Conservation (phyloP, 2,797 vertebrate genomes). For the Lemur catta region DNA sequence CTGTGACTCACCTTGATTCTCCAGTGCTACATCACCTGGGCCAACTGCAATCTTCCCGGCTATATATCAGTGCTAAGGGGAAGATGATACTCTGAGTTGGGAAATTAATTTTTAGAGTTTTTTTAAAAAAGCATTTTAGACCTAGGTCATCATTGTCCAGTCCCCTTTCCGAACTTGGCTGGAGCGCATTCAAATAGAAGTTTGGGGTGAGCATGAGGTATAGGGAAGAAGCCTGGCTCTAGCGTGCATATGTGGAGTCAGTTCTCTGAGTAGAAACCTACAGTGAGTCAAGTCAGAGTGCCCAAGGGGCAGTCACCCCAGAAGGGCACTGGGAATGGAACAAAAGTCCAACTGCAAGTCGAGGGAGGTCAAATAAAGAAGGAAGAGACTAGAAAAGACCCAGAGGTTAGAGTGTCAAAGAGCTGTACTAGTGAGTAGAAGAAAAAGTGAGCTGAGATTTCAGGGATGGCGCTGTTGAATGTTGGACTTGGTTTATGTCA, state of each 20-base stretch:
- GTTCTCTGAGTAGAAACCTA: background rate
- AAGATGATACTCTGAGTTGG: background rate
- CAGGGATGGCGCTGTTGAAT: background rate
- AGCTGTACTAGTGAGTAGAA: background rate
- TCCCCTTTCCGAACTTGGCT: background rate
- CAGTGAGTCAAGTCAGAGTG: background rate
- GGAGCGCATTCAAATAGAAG: background rate
- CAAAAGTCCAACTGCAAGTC: background rate
- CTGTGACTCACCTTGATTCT: background rate
- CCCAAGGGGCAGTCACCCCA: background rate
- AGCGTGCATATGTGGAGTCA: background rate
- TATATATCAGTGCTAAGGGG: background rate
- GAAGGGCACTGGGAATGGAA: background rate
- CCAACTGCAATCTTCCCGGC: background rate
- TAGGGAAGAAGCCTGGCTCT: background rate
- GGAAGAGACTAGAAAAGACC: background rate
- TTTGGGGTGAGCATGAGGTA: background rate
- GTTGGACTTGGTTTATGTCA: background rate
- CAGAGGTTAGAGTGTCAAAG: background rate
- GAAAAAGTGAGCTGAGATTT: background rate
- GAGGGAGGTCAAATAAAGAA: background rate
- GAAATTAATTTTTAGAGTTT: background rate
- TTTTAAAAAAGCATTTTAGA: background rate
- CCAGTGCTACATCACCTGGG: background rate
- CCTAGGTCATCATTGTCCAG: background rate